Percentiles rank a stretch among this genome's conserved stretches.
These are phyloP conservation scores for Synanthedon myopaeformis DNA, from an alignment of 2,888 invertebrate genomes.

Conservation along the genomic window DNA sequence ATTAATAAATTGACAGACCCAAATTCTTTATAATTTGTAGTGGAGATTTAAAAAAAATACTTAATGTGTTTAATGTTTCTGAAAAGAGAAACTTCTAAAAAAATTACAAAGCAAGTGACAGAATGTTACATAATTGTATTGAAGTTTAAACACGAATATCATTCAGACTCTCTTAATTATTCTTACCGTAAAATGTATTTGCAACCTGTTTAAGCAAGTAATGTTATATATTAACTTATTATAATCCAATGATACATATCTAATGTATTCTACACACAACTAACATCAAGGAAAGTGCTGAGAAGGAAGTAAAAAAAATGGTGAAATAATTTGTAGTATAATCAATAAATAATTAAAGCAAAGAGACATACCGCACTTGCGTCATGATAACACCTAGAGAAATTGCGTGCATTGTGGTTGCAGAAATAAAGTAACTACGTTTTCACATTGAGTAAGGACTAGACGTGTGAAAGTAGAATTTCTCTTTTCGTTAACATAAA, in stretches of 20 bases:
- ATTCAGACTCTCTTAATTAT: too few species aligned
- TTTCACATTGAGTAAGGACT: slow-evolving; percentile 15
- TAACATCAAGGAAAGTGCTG: slow-evolving; percentile 25
- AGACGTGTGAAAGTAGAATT: slow-evolving; percentile 15
- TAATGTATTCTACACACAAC: slow-evolving; percentile 5
- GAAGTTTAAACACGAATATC: too few species aligned
- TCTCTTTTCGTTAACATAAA: slow-evolving; percentile 69
- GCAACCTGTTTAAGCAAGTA: too few species aligned
- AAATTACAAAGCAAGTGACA: slow-evolving; percentile 14
- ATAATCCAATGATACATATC: neutral
- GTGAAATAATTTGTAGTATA: slow-evolving; percentile 9
- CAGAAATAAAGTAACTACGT: slow-evolving; percentile 35
- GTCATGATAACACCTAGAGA: neutral
- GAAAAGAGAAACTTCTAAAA: slow-evolving; percentile 60
- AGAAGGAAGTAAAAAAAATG: slow-evolving; percentile 5
- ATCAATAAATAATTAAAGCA: slow-evolving; percentile 9
- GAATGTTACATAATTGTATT: neutral
- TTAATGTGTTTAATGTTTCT: slow-evolving; percentile 60
- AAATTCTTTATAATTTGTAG: slow-evolving; percentile 1
- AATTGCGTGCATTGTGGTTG: slow-evolving; percentile 32
- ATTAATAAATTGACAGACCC: slow-evolving; percentile 23
- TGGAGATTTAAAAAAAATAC: neutral
- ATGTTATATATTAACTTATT: too few species aligned
- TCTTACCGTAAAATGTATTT: too few species aligned
- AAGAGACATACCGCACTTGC: slow-evolving; percentile 2